phyloP scores from a whole-genome alignment of 2,113 vertebrate species.

The Etheostoma cragini region DNA sequence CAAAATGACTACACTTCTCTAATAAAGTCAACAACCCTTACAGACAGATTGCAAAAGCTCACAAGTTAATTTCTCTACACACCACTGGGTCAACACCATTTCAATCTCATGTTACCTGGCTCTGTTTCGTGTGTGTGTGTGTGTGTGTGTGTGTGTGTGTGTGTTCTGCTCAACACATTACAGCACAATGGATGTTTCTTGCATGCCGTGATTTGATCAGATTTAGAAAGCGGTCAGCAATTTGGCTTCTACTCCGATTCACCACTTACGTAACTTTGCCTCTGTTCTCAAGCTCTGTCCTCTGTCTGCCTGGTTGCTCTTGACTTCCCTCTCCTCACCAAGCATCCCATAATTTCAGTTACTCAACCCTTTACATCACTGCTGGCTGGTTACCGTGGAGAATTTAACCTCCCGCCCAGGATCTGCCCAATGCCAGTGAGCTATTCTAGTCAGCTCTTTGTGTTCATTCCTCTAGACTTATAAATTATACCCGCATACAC shows the following conservation, averaged over 20 bases:
- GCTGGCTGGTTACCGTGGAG: conserved; percentile 66
- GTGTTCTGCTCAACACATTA: conserved; percentile 2
- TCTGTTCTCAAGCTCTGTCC: conserved; percentile 14
- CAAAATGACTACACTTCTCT: neutral
- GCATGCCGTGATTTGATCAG: neutral
- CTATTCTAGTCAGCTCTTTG: conserved; percentile 63
- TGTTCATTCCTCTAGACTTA: conserved; percentile 48
- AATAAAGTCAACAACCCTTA: neutral
- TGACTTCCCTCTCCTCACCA: neutral
- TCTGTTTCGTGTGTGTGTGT: conserved; percentile 1
- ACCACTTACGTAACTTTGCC: conserved; percentile 51
- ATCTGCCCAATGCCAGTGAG: conserved; percentile 47
- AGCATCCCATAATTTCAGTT: conserved; percentile 66
- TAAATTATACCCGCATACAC: conserved; percentile 22
- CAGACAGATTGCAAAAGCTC: neutral
- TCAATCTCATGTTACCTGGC: neutral
- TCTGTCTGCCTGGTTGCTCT: conserved; percentile 21
- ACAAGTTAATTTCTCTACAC: neutral
- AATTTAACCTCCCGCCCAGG: conserved; percentile 56
- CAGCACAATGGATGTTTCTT: conserved; percentile 22
- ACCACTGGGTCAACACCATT: neutral
- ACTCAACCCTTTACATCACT: conserved; percentile 67
- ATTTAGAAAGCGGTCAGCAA: conserved; percentile 30
- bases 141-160: neutral
- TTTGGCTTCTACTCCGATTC: conserved; percentile 30